Percentiles rank a stretch among this genome's conserved stretches.
Evolutionary conservation across 2,113 vertebrate genomes (phyloP).

Genomic region (Nerophis ophidion): DNA sequence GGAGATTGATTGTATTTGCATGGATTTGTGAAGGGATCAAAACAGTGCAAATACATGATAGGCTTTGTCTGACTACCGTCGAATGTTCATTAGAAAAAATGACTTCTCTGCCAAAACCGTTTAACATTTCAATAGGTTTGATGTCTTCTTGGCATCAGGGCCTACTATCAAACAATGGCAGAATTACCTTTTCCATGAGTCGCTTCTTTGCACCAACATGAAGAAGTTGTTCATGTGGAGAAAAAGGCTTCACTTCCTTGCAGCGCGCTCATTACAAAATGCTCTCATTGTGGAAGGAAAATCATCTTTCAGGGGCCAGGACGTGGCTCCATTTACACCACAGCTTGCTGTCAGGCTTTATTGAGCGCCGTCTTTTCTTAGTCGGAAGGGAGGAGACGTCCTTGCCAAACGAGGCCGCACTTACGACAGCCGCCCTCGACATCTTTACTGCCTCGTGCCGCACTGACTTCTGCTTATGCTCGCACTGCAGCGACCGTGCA

Average conservation of each 20-base stretch:
- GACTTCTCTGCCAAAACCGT: background rate
- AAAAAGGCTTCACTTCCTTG: conserved; percentile 21
- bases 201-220: conserved; percentile 28
- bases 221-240: conserved; percentile 14
- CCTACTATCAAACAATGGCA: background rate
- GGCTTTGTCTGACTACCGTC: background rate
- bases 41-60: background rate
- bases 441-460: conserved; percentile 55
- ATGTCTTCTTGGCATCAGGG: background rate
- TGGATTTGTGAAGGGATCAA: too few species aligned
- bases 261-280: conserved; percentile 42
- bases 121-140: background rate
- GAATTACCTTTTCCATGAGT: conserved; percentile 6
- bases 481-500: conserved; percentile 40
- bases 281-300: conserved; percentile 50
- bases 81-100: background rate
- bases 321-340: conserved; percentile 45
- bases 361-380: conserved; percentile 37
- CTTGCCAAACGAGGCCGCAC: conserved; percentile 48
- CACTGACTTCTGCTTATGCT: conserved; percentile 38
- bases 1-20: too few species aligned
- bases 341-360: conserved; percentile 42
- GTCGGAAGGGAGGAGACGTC: conserved; percentile 23
- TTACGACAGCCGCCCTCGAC: conserved; percentile 23
- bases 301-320: conserved; percentile 45